These are phyloP conservation scores for Leptodactylus fuscus DNA, from an alignment of 2,113 vertebrate genomes.

Conservation along the genomic window DNA sequence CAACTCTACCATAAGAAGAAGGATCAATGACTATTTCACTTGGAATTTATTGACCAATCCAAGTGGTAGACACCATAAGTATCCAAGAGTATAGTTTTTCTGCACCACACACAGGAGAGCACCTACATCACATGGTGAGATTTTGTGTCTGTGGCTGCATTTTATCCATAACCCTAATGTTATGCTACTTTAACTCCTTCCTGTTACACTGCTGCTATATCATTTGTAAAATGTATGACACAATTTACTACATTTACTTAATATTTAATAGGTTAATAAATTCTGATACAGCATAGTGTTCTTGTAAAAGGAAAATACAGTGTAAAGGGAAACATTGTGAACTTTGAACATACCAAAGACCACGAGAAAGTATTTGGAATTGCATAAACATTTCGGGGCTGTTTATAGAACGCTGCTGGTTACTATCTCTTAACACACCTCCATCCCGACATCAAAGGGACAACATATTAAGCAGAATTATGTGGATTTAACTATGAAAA, in stretches of 20 bases:
- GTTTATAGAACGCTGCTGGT: conserved; percentile 37
- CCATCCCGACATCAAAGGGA: conserved; percentile 32
- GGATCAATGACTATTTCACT: too few species aligned
- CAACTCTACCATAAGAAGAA: too few species aligned
- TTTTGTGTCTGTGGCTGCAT: background rate
- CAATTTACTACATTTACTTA: conserved; percentile 33
- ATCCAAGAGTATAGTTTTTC: too few species aligned
- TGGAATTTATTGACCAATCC: too few species aligned
- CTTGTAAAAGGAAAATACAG: conserved; percentile 19
- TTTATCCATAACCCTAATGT: background rate
- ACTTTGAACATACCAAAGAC: conserved; percentile 18
- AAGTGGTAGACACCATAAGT: too few species aligned
- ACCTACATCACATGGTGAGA: too few species aligned
- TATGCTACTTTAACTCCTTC: background rate
- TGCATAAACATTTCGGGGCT: conserved; percentile 32
- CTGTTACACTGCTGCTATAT: background rate
- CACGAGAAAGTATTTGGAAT: conserved; percentile 26
- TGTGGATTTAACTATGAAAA: background rate
- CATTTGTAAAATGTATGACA: background rate
- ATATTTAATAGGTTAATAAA: conserved; percentile 15
- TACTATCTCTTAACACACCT: conserved; percentile 37
- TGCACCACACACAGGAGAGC: too few species aligned
- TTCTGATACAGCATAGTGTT: background rate
- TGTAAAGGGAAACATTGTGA: conserved; percentile 37
- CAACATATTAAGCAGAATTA: conserved; percentile 1